Base-by-base conservation (phyloP, 2,113 vertebrate genomes). In the Leucopternis melanops region DNA sequence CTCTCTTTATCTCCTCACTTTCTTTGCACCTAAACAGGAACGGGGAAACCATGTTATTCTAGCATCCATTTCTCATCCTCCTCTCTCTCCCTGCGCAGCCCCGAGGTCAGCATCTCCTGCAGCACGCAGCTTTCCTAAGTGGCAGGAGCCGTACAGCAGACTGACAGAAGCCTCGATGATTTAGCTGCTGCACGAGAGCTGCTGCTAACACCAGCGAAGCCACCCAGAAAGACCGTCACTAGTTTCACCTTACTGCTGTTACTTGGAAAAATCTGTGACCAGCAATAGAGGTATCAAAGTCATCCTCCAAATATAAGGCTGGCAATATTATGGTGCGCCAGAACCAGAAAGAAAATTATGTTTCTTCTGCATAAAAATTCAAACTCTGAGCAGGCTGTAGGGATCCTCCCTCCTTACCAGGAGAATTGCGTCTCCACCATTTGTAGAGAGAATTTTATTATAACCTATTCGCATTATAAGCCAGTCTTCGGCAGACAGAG, bases 271-370 rank as follows among this genome's bases (percentile, higher is more conserved):
- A 95, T 42, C 36, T 6, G 1, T 44, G 38, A 81, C 36, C 20
- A 71, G 32, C 47, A 74, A 44, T 1, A 78, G 25, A 71, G 26
- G 14, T 62, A 78, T 38, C 49, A 44, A 79, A 91, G 77, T 26
- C 19, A 84, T 78, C 38, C 82, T 83, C 16, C n/a, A 50, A 74
- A 61, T 50, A 82, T 13, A 58, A 78, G 65, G 16, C 27, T 55
- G 44, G 57, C 31, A 71, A 52, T n/a, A 31, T 38, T 25, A 31
- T 23, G 25, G 27, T 74, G 13, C 0, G 0, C 36, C 34, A 81
- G n/a, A 86, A 81, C 9, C 20, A 42, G n/a, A 69, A 59, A 73
- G n/a, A 78, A 83, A 92, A 57, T 8, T 0, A 10, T 21, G 11
- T 29, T 83, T 86, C 25, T 49, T 91, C 66, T 42, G 71, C 23